Base-by-base conservation (phyloP, 2,797 vertebrate genomes). In the Brotula barbata region DNA sequence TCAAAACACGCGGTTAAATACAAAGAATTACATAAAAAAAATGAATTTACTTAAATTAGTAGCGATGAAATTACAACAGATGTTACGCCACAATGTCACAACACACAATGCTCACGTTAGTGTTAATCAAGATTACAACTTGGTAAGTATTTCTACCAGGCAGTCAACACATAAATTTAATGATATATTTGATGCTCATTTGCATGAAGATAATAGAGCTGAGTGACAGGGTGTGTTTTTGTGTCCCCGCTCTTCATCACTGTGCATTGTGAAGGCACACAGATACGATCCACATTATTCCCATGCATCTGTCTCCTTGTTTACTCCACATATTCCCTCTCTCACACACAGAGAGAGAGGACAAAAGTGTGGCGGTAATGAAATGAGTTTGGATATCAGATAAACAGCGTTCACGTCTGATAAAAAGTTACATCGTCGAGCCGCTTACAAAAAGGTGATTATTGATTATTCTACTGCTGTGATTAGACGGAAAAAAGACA, bases 151-250 rank as follows among this genome's bases (percentile, higher is more conserved):
- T 82, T 76, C 43, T 6, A 28, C 49, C 33, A 48, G 16, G 45
- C 37, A 39, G 53, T 45, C 52, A 58, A 64, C 41, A 7, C 60
- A 64, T 53, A 49, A 40, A 48, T 78, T 78, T 77, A 58, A 81
- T 31, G 73, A 77, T 31, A 48, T 23, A 63, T 76, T 61, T 67
- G 49, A 76, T 49, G 20, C 36, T 51, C 12, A 78, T 84, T 76
- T 76, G 57, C 70, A 76, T 71, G n/a, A 63, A 34, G 71, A 74
- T 73, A 74, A 81, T 46, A 37, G 60, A 71, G 67, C 78, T 47
- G 48, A 73, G 81, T 69, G 67, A 41, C 39, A 51, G 20, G 42
- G 12, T 6, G 42, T 61, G 49, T 39, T 51, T 46, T 45, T 47
- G 45, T 43, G 22, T 56, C 53, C 39, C 28, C 19, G 42, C 63